phyloP scores from a whole-genome alignment of 2,888 invertebrate species.

The Coremacera marginata region DNA sequence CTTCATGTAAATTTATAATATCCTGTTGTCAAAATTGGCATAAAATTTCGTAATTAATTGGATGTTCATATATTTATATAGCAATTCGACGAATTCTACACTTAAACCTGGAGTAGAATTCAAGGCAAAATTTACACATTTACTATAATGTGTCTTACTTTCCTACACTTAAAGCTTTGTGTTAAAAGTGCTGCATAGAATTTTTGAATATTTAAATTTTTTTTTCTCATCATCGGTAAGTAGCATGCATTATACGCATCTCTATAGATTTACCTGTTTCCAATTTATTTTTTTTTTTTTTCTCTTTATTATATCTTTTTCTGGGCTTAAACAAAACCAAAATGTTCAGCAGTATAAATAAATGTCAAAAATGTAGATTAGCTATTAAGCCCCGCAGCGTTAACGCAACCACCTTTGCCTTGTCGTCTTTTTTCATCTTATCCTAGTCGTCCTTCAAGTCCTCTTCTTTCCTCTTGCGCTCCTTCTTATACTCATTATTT shows the following conservation, averaged over 20 bases:
- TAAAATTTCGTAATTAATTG: no score
- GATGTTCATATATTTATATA: no score
- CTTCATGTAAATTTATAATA: no score
- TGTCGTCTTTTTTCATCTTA: neutral
- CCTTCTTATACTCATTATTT: constrained; percentile 39
- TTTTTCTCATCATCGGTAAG: neutral
- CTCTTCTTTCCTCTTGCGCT: neutral
- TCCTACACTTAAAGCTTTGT: neutral
- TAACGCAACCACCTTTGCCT: constrained; percentile 35
- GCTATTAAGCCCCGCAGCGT: constrained; percentile 67
- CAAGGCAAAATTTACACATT: no score
- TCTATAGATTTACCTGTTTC: neutral
- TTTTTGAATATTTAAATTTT: neutral
- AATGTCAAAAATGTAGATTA: constrained; percentile 68
- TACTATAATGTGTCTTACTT: no score
- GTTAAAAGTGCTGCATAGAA: neutral
- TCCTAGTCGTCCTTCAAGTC: neutral
- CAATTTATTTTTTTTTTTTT: neutral
- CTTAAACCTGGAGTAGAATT: no score
- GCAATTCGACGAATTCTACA: no score
- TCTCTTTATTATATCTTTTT: neutral
- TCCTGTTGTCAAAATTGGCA: no score
- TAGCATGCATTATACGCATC: neutral
- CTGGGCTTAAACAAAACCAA: neutral
- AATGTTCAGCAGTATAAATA: constrained; percentile 58